Conservation (phyloP, 2,888 invertebrate genomes). For the Lycophotia porphyrea region DNA sequence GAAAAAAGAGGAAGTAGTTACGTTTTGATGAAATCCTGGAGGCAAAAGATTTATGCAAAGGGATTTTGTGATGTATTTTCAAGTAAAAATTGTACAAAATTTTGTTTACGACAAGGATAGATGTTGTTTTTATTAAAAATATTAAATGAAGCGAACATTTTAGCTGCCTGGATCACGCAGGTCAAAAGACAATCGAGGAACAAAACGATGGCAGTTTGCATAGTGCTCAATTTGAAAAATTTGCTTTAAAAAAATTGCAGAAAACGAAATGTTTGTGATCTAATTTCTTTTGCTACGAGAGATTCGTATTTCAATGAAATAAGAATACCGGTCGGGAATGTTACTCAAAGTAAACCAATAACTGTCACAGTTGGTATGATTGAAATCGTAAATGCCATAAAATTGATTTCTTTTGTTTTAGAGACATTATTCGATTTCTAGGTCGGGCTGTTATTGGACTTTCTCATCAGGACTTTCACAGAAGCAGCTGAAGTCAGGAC, state of each 20-base stretch:
- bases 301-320: not conserved
- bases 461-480: not conserved
- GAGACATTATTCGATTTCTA: not conserved
- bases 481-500: not conserved
- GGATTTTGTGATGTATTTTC: constrained; percentile 31
- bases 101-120: not conserved
- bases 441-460: not conserved
- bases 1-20: constrained; percentile 59
- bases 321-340: not conserved
- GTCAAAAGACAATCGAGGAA: not conserved
- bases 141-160: constrained; percentile 1
- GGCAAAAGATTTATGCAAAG: constrained; percentile 24
- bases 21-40: constrained; percentile 50
- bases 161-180: not conserved
- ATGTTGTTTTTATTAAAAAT: constrained; percentile 21
- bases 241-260: not conserved
- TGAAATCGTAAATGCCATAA: not conserved
- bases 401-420: not conserved
- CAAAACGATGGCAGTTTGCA: not conserved
- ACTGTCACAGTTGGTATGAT: not conserved
- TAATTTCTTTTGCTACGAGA: not conserved
- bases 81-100: constrained; percentile 5
- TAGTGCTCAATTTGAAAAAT: not conserved
- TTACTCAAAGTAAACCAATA: not conserved
- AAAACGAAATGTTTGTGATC: not conserved